phyloP scores from a whole-genome alignment of 2,888 invertebrate species.

The Acronicta leporina region DNA sequence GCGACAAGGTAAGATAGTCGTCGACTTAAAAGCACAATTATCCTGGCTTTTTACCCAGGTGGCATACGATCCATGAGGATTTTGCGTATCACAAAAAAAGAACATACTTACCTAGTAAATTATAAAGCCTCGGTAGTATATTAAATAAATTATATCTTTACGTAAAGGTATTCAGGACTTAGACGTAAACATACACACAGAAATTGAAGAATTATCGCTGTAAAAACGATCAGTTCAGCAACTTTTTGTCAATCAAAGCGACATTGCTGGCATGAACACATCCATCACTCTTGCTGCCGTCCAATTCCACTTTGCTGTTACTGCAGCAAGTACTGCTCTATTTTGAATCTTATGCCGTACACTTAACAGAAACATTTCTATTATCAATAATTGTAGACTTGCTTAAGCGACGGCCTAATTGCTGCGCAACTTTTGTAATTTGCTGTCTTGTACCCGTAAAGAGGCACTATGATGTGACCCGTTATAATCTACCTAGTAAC shows the following conservation, averaged over 20 bases:
- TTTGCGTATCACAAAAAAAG: too few species aligned
- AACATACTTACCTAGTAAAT: too few species aligned
- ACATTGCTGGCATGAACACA: slow-evolving; percentile 48
- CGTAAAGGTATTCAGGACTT: slow-evolving; percentile 24
- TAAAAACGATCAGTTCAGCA: slow-evolving; percentile 50
- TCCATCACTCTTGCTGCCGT: slow-evolving; percentile 54
- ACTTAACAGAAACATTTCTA: slow-evolving; percentile 42
- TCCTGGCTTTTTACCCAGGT: too few species aligned
- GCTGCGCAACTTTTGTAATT: slow-evolving; percentile 66
- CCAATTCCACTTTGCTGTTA: slow-evolving; percentile 40
- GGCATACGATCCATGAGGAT: too few species aligned
- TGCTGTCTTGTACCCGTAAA: slow-evolving; percentile 63
- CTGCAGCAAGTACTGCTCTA: slow-evolving; percentile 26
- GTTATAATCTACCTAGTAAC: slow-evolving; percentile 82
- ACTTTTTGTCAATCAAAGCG: slow-evolving; percentile 57
- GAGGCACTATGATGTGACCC: slow-evolving; percentile 72
- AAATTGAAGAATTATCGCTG: slow-evolving; percentile 41
- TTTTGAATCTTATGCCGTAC: slow-evolving; percentile 49
- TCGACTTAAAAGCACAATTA: too few species aligned
- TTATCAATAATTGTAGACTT: slow-evolving; percentile 50
- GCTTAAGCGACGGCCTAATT: slow-evolving; percentile 60
- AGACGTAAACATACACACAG: slow-evolving; percentile 22
- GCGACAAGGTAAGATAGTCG: too few species aligned
- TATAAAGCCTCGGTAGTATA: too few species aligned
- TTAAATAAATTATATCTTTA: slow-evolving; percentile 6